Evolutionary conservation across 2,797 vertebrate genomes (phyloP).

Genomic region (Centroberyx gerrardi): DNA sequence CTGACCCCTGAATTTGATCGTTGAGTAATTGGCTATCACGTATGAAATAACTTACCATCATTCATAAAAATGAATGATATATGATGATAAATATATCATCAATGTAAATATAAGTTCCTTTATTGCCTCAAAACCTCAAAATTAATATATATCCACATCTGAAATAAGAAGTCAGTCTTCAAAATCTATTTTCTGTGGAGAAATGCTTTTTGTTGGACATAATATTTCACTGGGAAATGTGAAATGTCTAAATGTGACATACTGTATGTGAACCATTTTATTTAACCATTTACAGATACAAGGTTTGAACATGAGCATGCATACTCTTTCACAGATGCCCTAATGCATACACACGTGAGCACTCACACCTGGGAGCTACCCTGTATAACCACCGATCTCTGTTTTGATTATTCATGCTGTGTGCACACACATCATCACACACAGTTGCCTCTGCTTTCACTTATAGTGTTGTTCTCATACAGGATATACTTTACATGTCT

Average conservation of each 20-base stretch:
- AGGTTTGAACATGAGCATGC: not conserved
- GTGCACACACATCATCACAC: not conserved
- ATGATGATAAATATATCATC: too few species aligned
- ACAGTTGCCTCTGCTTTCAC: slow-evolving; percentile 33
- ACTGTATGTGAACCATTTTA: not conserved
- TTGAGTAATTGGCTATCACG: too few species aligned
- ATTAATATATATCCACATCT: too few species aligned
- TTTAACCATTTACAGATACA: not conserved
- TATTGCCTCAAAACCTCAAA: too few species aligned
- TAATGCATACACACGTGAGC: slow-evolving; percentile 5
- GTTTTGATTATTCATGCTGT: too few species aligned
- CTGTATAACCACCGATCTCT: slow-evolving; percentile 11
- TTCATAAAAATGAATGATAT: too few species aligned
- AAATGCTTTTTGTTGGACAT: not conserved
- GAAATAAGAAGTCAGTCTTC: not conserved
- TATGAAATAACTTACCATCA: too few species aligned
- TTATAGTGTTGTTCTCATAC: slow-evolving; percentile 47
- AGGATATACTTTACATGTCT: slow-evolving; percentile 28
- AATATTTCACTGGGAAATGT: not conserved
- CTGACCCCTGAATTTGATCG: too few species aligned
- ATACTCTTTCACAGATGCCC: not conserved
- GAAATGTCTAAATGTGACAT: not conserved
- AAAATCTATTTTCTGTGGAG: not conserved
- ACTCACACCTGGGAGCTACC: slow-evolving; percentile 26
- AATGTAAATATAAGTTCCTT: too few species aligned